Conservation (phyloP, 2,797 vertebrate genomes). For the Rhinella marina region DNA sequence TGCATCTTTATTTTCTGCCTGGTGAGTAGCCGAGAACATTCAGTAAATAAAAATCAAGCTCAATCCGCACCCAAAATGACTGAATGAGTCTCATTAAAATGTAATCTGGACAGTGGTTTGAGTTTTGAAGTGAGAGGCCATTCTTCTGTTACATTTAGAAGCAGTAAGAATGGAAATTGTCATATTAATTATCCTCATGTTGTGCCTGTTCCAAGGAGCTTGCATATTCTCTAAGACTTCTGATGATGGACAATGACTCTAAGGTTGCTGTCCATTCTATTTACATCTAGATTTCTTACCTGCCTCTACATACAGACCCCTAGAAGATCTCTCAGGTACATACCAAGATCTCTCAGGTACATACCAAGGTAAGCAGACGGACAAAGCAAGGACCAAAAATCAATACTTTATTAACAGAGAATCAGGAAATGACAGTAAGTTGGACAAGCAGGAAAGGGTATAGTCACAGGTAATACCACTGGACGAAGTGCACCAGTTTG, state of each 20-base stretch:
- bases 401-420: no score
- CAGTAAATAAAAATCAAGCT: constrained; percentile 58
- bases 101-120: constrained; percentile 55
- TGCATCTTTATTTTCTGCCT: constrained; percentile 59
- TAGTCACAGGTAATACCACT: no score
- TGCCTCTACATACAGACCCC: neutral
- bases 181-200: constrained; percentile 37
- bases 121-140: constrained; percentile 48
- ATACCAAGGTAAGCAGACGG: no score
- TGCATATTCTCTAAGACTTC: constrained; percentile 30
- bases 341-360: no score
- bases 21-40: constrained; percentile 54
- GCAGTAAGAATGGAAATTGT: constrained; percentile 17
- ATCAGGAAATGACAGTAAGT: no score
- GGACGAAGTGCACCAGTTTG: no score
- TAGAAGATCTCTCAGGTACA: no score
- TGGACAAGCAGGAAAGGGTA: no score
- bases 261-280: neutral
- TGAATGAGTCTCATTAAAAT: constrained; percentile 59
- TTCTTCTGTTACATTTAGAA: constrained; percentile 50
- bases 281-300: constrained; percentile 16
- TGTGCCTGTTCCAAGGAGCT: constrained; percentile 45
- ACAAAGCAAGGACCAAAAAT: no score
- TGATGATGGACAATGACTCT: neutral
- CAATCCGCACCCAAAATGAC: constrained; percentile 41